Percentiles rank a stretch among this genome's conserved stretches.
Conservation (phyloP, 2,113 vertebrate species). For the Peromyscus polionotus region DNA sequence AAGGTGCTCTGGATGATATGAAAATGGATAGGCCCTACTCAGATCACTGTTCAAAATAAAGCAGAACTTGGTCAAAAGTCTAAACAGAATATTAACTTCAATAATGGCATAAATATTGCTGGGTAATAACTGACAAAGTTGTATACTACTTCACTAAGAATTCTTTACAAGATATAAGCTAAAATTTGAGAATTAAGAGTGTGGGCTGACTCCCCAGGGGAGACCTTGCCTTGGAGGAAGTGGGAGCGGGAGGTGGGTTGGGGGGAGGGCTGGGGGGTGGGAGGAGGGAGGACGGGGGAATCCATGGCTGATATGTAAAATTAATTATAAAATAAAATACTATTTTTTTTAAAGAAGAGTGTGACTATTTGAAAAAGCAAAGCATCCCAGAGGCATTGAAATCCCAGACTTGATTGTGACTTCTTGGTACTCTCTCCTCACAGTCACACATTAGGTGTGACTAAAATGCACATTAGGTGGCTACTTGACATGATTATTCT, state of each 20-base stretch:
- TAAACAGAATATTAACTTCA: background rate
- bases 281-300: too few species aligned
- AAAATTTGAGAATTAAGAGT: slow-evolving; percentile 30
- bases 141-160: background rate
- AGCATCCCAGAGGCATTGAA: background rate
- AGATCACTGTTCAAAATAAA: background rate
- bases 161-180: background rate
- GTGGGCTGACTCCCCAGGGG: too few species aligned
- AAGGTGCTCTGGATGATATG: background rate
- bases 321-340: too few species aligned
- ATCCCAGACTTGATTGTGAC: background rate
- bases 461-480: background rate
- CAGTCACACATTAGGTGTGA: background rate
- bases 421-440: background rate
- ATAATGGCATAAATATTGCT: background rate
- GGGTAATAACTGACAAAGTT: background rate
- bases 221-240: too few species aligned
- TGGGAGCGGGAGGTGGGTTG: too few species aligned
- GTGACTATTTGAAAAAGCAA: background rate
- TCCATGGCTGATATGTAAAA: too few species aligned
- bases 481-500: background rate
- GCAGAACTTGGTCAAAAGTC: background rate
- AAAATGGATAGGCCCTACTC: background rate
- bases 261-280: too few species aligned
- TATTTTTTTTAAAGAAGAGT: background rate